A percentile compares a stretch with the other conserved stretches of the same genome.
phyloP scores from a whole-genome alignment of 2,113 vertebrate species.

The Vulpes vulpes region DNA sequence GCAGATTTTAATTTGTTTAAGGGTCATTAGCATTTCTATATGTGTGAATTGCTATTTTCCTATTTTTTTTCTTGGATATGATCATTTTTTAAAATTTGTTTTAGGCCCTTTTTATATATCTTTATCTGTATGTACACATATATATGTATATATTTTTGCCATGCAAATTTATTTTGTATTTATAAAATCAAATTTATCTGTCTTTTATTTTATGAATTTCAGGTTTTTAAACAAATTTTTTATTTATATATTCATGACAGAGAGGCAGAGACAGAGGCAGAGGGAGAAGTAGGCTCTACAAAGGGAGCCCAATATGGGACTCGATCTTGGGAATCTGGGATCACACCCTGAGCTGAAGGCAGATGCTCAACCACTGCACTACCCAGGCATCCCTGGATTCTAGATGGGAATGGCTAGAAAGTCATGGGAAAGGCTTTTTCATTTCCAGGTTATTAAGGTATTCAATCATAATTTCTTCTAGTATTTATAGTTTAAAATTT shows the following conservation, averaged over 20 bases:
- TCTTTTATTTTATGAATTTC: constrained; percentile 49
- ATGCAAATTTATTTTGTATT: constrained; percentile 56
- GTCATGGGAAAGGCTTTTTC: constrained; percentile 6
- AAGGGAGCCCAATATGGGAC: too few species aligned
- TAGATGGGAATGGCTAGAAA: too few species aligned
- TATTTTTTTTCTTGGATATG: constrained; percentile 48
- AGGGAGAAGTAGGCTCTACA: too few species aligned
- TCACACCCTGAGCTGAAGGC: too few species aligned
- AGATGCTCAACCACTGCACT: too few species aligned
- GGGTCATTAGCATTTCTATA: neutral
- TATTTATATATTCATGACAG: too few species aligned
- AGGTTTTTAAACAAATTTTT: neutral
- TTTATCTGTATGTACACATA: neutral
- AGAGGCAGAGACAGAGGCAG: too few species aligned
- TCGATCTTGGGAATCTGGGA: too few species aligned
- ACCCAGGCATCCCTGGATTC: neutral
- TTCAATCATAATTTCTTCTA: constrained; percentile 27
- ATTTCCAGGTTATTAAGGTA: neutral
- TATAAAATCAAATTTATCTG: constrained; percentile 44
- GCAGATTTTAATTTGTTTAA: constrained; percentile 54
- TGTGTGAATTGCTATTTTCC: constrained; percentile 18
- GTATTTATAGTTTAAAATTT: constrained; percentile 15
- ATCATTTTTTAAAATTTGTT: constrained; percentile 36
- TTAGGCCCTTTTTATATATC: neutral
- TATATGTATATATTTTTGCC: constrained; percentile 26